Conservation (phyloP, 1,140 invertebrate species). For the Zeugodacus cucurbitae region DNA sequence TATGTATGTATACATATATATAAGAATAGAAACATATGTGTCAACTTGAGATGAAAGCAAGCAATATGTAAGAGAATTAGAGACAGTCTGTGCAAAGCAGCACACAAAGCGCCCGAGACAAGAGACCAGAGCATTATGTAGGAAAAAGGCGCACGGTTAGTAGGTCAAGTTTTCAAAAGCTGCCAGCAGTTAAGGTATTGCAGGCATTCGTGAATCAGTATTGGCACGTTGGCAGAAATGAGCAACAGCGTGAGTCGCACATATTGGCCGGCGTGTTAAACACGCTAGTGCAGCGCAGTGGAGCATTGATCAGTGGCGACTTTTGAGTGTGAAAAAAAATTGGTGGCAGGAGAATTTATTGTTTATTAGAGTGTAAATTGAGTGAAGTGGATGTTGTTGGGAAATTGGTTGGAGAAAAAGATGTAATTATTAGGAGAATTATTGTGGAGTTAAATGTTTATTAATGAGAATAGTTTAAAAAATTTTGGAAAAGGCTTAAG, state of each 20-base stretch:
- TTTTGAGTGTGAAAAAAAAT: neutral
- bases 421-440: too few species aligned
- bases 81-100: neutral
- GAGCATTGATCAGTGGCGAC: neutral
- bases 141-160: constrained; percentile 1
- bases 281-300: neutral
- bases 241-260: neutral
- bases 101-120: neutral
- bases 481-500: too few species aligned
- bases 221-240: neutral
- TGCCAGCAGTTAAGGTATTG: neutral
- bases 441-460: too few species aligned
- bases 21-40: neutral
- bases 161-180: constrained; percentile 28
- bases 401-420: too few species aligned
- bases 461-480: neutral
- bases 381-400: neutral
- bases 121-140: neutral
- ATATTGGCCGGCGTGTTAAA: neutral
- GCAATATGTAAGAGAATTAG: neutral
- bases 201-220: neutral
- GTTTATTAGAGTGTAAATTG: constrained; percentile 16
- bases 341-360: neutral
- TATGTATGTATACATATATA: neutral
- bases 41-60: neutral